Evolutionary conservation across 2,888 invertebrate species (phyloP).

Genomic region (Tryphoninae sp.): DNA sequence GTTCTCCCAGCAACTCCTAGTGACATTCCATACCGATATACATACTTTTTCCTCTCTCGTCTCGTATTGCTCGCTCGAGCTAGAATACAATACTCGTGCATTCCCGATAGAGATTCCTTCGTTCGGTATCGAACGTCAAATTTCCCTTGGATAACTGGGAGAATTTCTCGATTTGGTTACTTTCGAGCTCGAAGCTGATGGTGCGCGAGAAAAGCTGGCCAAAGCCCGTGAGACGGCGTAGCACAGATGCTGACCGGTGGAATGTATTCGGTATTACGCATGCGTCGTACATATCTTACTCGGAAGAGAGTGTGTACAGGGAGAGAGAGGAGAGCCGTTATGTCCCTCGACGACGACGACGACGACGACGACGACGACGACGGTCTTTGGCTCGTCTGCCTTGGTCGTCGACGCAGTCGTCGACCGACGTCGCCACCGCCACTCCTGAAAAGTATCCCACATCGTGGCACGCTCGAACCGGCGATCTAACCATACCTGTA

Average conservation of each 20-base stretch:
- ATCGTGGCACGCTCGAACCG: constrained; percentile 3
- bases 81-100: constrained; percentile 15
- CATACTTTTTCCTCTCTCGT: constrained; percentile 69
- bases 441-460: constrained; percentile 47
- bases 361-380: not conserved
- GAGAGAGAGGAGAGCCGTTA: constrained; percentile 78
- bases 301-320: constrained; percentile 81
- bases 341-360: constrained; percentile 72
- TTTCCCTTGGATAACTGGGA: not conserved
- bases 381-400: constrained; percentile 48
- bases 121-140: constrained; percentile 9
- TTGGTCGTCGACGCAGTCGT: too few species aligned
- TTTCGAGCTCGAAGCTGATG: not conserved
- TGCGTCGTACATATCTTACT: constrained; percentile 84
- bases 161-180: not conserved
- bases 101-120: not conserved
- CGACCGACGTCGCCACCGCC: not conserved
- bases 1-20: constrained; percentile 72
- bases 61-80: constrained; percentile 75
- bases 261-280: constrained; percentile 85
- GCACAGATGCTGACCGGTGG: constrained; percentile 74
- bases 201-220: constrained; percentile 51
- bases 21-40: constrained; percentile 78
- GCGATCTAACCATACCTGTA: not conserved
- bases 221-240: constrained; percentile 53